These are phyloP conservation scores for Callinectes sapidus DNA, from an alignment of 2,888 invertebrate species.

Conservation along the genomic window DNA sequence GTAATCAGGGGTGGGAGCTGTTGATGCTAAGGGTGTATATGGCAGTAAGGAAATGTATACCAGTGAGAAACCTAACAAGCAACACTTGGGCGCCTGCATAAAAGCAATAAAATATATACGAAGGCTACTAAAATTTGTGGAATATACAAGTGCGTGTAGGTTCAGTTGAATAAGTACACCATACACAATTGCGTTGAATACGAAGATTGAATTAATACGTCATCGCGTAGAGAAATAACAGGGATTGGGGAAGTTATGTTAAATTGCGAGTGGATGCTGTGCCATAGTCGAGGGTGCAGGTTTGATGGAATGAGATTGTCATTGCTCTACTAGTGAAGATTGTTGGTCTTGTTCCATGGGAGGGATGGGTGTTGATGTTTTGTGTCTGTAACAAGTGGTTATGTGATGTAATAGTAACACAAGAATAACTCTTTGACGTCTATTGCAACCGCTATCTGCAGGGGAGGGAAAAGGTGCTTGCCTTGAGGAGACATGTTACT, in stretches of 20 bases:
- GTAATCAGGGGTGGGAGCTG: neutral
- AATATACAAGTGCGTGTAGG: neutral
- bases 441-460: neutral
- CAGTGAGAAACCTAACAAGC: neutral
- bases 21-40: neutral
- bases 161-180: neutral
- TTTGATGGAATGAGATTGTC: neutral
- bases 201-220: neutral
- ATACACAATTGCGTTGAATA: neutral
- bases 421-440: neutral
- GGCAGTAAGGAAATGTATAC: neutral
- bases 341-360: neutral
- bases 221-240: neutral
- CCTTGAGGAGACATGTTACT: slow-evolving; percentile 20
- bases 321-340: neutral
- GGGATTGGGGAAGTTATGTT: neutral
- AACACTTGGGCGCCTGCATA: neutral
- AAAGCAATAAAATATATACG: neutral
- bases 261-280: neutral
- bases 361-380: neutral
- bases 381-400: neutral
- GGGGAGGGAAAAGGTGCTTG: slow-evolving; percentile 37
- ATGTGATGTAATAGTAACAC: neutral
- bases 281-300: neutral
- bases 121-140: neutral